These are phyloP conservation scores for Periophthalmus modestus DNA, from an alignment of 2,113 vertebrate genomes.

Conservation along the genomic window DNA sequence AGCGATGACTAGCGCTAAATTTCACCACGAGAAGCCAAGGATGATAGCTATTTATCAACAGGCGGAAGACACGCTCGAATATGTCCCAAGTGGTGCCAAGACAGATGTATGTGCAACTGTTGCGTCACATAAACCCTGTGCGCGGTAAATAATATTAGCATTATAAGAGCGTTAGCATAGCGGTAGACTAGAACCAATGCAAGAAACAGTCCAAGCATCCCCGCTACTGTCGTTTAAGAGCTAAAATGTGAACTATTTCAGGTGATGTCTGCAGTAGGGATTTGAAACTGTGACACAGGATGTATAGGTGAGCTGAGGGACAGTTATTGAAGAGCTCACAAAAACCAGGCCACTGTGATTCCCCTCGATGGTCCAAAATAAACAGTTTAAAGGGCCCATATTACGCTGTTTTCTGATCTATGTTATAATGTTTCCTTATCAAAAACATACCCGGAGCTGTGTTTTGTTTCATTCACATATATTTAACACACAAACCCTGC, in stretches of 20 bases:
- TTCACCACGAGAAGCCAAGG: slow-evolving; percentile 38
- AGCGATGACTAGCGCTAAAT: slow-evolving; percentile 55
- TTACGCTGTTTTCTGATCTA: no score
- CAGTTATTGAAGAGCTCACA: slow-evolving; percentile 10
- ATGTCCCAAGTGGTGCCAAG: slow-evolving; percentile 12
- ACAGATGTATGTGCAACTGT: slow-evolving; percentile 18
- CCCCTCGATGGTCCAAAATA: slow-evolving; percentile 1
- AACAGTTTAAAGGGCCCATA: no score
- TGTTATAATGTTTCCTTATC: no score
- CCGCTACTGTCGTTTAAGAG: background rate
- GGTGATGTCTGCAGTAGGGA: background rate
- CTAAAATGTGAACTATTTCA: background rate
- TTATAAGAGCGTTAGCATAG: background rate
- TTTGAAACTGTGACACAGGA: background rate
- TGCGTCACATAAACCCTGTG: background rate
- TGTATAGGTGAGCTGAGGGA: slow-evolving; percentile 17
- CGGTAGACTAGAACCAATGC: background rate
- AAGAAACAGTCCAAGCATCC: background rate
- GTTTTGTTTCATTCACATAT: no score
- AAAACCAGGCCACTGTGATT: slow-evolving; percentile 25
- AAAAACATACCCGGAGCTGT: no score
- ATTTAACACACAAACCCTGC: no score
- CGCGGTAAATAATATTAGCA: slow-evolving; percentile 2
- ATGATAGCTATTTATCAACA: slow-evolving; percentile 50
- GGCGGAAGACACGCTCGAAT: slow-evolving; percentile 20